Base-by-base conservation (phyloP, 1,140 invertebrate genomes). In the Cotesia glomerata region DNA sequence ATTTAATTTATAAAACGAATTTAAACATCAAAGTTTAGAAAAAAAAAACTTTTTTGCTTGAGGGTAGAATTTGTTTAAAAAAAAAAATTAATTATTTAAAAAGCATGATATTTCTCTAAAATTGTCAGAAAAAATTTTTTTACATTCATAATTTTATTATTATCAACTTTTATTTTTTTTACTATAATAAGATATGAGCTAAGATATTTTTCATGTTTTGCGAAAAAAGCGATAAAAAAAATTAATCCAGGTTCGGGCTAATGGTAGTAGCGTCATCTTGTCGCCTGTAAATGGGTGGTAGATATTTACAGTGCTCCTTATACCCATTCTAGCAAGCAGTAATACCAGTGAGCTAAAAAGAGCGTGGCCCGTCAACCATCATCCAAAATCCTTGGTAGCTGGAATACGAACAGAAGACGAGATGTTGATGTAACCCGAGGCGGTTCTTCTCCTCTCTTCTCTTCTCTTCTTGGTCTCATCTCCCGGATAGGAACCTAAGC, bases 381-480 rank as follows among this genome's bases (percentile, higher is more conserved):
- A 45, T 7, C 45, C 14, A 70, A 70, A 70, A 70, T 70, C 68
- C 54, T 61, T 70, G 68, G 68, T 70, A 70, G 68, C 39, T 16
- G 9, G 61, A 59, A 70, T 59, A 54, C 61, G 69, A 62, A 59
- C 16, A 14, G 61, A 59, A 70, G 69, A 54, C 61, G 69, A 62
- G 69, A 71, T 45, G 62, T 34, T 26, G 65, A 62, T 58, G 69
- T 64, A 71, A 71, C 68, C 68, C 45, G 68, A 70, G 58, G 68
- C 68, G 68, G 26, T 26, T 26, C 2, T 26, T 26, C 26, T 26
- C 26, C 26, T 26, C 3, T 26, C 26, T 26, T 26, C 26, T 26
- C 26, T 26, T 3, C 26, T 26, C 26, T 26, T 26, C 26, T 26
- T 26, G 26, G 26, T 26, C 26, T 26, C 26, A 26, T 61, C 58